phyloP scores from a whole-genome alignment of 2,888 invertebrate species.

The Nycteola revayana region DNA sequence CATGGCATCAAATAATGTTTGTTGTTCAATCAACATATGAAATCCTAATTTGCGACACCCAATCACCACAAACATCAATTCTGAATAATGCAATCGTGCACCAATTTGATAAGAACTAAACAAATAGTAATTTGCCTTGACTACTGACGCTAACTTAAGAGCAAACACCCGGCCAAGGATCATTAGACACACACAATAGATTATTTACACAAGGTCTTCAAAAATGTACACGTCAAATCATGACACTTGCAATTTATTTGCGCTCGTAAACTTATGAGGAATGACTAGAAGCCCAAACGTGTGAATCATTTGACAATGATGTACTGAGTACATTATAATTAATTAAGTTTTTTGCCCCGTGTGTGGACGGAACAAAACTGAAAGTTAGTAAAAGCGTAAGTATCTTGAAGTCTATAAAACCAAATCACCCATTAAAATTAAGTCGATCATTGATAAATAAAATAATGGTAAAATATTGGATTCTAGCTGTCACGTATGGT shows the following conservation, averaged over 20 bases:
- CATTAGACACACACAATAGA: slow-evolving; percentile 51
- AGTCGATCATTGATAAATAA: no score
- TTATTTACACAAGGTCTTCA: slow-evolving; percentile 62
- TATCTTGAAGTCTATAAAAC: no score
- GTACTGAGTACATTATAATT: slow-evolving; percentile 1
- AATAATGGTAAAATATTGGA: no score
- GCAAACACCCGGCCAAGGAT: slow-evolving; percentile 48
- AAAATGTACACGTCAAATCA: slow-evolving; percentile 67
- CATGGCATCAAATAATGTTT: no score
- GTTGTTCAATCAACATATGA: no score
- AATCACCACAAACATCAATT: background rate
- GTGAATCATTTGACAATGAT: slow-evolving; percentile 12
- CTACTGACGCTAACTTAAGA: slow-evolving; percentile 29
- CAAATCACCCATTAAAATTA: no score
- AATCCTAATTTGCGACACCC: no score
- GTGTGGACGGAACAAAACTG: no score
- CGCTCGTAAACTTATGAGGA: slow-evolving; percentile 48
- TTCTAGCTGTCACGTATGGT: no score
- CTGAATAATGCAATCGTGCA: background rate
- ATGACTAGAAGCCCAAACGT: slow-evolving; percentile 21
- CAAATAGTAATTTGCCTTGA: slow-evolving; percentile 37
- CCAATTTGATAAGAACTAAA: slow-evolving; percentile 14
- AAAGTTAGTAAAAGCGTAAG: no score
- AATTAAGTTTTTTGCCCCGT: no score
- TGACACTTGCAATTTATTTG: slow-evolving; percentile 56